Evolutionary conservation across 2,797 vertebrate species (phyloP).

Genomic region (Myotis myotis): DNA sequence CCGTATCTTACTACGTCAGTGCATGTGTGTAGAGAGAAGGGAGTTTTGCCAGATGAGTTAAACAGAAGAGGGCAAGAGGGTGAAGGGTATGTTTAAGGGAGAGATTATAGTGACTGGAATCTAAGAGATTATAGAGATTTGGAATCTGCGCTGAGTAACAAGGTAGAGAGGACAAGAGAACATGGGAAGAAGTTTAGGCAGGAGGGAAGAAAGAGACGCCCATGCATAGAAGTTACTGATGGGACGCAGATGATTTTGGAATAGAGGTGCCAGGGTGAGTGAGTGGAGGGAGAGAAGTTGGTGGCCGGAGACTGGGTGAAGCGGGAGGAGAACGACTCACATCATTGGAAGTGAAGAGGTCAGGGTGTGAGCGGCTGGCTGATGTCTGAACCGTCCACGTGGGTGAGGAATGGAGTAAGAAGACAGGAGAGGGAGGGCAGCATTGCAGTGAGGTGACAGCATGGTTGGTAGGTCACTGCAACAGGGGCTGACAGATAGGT

Average conservation of each 20-base stretch:
- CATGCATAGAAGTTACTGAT: not conserved
- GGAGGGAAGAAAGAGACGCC: not conserved
- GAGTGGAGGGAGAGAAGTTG: not conserved
- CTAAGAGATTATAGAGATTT: not conserved
- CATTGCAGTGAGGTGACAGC: not conserved
- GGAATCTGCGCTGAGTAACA: not conserved
- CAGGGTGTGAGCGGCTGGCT: not conserved
- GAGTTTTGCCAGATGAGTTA: not conserved
- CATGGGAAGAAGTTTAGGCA: not conserved
- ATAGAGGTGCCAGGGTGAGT: not conserved
- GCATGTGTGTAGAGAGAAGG: not conserved
- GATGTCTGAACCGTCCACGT: not conserved
- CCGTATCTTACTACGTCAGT: not conserved
- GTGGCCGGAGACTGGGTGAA: not conserved
- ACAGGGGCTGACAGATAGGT: not conserved
- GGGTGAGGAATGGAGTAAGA: not conserved
- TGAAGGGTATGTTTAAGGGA: not conserved
- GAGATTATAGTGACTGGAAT: not conserved
- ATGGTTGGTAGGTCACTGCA: not conserved
- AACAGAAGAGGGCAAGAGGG: not conserved
- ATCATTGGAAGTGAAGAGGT: not conserved
- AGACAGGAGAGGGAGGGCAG: not conserved
- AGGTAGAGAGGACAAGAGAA: not conserved
- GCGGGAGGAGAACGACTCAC: not conserved
- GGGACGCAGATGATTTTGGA: not conserved